Conservation (phyloP, 2,888 invertebrate species). For the Panopea generosa region DNA sequence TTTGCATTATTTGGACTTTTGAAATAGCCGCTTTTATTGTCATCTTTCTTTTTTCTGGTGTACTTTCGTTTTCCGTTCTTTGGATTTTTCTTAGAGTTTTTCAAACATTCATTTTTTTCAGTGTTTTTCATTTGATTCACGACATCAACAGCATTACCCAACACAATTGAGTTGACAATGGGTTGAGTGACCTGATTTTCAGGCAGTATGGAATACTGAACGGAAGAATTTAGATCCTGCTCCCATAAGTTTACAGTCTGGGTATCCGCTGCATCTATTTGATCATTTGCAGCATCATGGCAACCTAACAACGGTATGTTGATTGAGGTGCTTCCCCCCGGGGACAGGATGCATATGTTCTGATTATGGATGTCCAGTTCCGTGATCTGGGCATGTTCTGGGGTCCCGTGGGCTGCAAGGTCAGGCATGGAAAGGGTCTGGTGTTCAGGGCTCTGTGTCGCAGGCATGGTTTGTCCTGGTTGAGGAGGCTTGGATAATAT, state of each 20-base stretch:
- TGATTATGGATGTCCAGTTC: slow-evolving; percentile 37
- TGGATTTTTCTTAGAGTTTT: not conserved
- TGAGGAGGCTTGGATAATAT: slow-evolving; percentile 22
- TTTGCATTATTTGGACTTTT: not conserved
- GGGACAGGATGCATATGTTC: slow-evolving; percentile 43
- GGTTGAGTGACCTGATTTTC: slow-evolving; percentile 38
- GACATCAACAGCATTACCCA: slow-evolving; percentile 29
- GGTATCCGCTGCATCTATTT: not conserved
- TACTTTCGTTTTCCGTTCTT: not conserved
- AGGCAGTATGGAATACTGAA: slow-evolving; percentile 32
- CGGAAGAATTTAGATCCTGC: slow-evolving; percentile 28
- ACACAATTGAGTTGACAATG: slow-evolving; percentile 26
- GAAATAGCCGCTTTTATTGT: not conserved
- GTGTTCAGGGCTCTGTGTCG: slow-evolving; percentile 1
- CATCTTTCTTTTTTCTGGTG: not conserved
- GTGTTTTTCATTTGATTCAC: slow-evolving; percentile 25
- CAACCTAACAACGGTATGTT: slow-evolving; percentile 45
- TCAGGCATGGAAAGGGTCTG: slow-evolving; percentile 1
- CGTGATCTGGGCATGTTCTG: slow-evolving; percentile 5
- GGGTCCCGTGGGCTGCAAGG: not conserved
- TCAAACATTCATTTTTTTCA: not conserved
- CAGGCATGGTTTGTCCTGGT: not conserved
- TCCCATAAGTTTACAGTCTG: slow-evolving; percentile 38
- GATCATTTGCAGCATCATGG: slow-evolving; percentile 17
- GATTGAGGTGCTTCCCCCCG: slow-evolving; percentile 38